These are phyloP conservation scores for Astreopora myriophthalma DNA, from an alignment of 64 coral and sea anemone species.

Conservation along the genomic window DNA sequence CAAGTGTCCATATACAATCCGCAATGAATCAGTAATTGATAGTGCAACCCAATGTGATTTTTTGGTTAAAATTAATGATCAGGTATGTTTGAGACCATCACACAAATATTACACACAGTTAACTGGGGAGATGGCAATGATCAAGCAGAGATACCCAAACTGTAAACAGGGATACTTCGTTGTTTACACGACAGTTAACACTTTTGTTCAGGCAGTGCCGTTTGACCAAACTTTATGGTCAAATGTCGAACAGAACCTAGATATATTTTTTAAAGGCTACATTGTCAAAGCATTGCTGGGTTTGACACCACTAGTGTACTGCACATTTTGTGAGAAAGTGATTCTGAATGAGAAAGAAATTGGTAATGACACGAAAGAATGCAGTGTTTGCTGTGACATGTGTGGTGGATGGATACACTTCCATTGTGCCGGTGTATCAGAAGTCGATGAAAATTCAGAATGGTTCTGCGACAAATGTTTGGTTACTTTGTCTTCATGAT, in stretches of 20 bases:
- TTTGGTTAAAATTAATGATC: not conserved
- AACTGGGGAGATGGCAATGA: constrained; percentile 11
- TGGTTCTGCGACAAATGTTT: not conserved
- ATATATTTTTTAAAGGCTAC: constrained; percentile 15
- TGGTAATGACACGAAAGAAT: not conserved
- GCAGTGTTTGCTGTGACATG: not conserved
- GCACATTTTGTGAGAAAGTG: not conserved
- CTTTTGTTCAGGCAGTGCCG: not conserved
- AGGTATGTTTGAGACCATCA: not conserved
- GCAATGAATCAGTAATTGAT: constrained; percentile 32
- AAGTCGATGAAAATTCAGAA: not conserved
- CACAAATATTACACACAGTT: constrained; percentile 34
- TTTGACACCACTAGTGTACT: not conserved
- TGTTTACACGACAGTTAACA: constrained; percentile 20
- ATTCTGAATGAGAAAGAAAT: not conserved
- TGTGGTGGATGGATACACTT: not conserved
- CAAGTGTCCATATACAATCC: constrained; percentile 36
- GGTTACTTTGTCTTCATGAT: not conserved
- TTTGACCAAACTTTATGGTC: constrained; percentile 2
- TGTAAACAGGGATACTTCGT: not conserved
- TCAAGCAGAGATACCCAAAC: not conserved
- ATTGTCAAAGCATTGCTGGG: not conserved
- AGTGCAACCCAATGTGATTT: constrained; percentile 13
- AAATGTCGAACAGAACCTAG: not conserved
- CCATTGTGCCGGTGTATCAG: not conserved